phyloP scores from a whole-genome alignment of 2,888 invertebrate species.

The Scotopteryx bipunctaria region DNA sequence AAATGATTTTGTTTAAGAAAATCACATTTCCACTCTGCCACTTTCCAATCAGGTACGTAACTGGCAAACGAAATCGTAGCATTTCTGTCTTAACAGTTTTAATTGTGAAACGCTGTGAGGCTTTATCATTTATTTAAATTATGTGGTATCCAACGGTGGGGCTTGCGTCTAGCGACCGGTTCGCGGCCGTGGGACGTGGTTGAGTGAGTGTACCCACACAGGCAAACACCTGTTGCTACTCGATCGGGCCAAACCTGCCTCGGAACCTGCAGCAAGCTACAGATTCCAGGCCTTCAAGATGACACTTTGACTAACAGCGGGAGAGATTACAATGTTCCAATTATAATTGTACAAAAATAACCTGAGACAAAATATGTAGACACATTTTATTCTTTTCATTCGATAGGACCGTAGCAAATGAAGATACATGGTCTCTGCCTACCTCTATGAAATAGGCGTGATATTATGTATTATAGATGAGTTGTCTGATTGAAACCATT shows the following conservation, averaged over 20 bases:
- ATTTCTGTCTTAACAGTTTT: conserved; percentile 65
- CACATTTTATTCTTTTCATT: too few species aligned
- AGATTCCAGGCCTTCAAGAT: conserved; percentile 12
- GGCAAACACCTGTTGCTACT: conserved; percentile 43
- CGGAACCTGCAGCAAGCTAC: neutral
- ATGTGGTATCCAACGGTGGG: conserved; percentile 70
- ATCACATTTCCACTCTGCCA: too few species aligned
- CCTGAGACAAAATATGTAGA: too few species aligned
- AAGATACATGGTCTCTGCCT: too few species aligned
- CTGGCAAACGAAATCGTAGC: conserved; percentile 61
- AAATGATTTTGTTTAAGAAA: too few species aligned
- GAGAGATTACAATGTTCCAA: too few species aligned
- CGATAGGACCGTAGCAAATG: too few species aligned
- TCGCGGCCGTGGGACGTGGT: conserved; percentile 49
- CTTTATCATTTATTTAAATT: conserved; percentile 73
- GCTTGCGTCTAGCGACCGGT: conserved; percentile 69
- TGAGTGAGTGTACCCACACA: conserved; percentile 48
- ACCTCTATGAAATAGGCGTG: too few species aligned
- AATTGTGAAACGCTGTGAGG: conserved; percentile 69
- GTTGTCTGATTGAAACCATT: too few species aligned
- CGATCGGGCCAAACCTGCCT: conserved; percentile 49
- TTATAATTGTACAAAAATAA: too few species aligned
- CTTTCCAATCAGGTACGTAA: conserved; percentile 67
- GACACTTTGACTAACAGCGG: neutral
- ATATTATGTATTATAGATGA: too few species aligned